Percentiles rank a stretch among this genome's conserved stretches.
These are phyloP conservation scores for Choloepus hoffmanni DNA, from an alignment of 2,113 vertebrate genomes.

Conservation along the genomic window DNA sequence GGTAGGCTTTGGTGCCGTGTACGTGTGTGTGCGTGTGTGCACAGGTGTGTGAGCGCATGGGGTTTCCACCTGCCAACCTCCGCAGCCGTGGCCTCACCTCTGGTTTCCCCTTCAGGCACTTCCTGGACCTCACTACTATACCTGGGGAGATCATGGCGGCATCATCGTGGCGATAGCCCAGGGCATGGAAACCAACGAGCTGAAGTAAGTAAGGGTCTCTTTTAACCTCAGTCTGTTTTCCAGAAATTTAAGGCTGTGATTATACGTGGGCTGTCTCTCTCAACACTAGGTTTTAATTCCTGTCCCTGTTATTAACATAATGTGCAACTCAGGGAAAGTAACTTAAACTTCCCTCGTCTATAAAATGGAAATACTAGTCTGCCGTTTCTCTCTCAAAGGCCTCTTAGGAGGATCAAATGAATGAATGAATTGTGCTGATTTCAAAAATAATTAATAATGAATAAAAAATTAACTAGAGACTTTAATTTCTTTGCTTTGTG, in stretches of 20 bases:
- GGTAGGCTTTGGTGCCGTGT: background rate
- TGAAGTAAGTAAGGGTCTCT: constrained; percentile 91
- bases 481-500: background rate
- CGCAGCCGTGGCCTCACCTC: background rate
- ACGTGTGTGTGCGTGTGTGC: fast-evolving
- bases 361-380: background rate
- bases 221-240: background rate
- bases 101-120: constrained; percentile 89
- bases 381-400: background rate
- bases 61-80: background rate
- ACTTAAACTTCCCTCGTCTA: background rate
- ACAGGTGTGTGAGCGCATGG: fast-evolving
- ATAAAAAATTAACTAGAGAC: background rate
- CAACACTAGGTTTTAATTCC: background rate
- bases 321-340: background rate
- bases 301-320: background rate
- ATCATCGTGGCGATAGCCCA: constrained; percentile 96
- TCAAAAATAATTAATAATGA: background rate
- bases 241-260: background rate
- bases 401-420: background rate
- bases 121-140: constrained; percentile 96
- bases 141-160: constrained; percentile 98
- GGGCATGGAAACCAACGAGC: constrained; percentile 92
- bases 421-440: background rate
- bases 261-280: background rate